phyloP scores from a whole-genome alignment of 2,888 invertebrate species.

The Drosophila robusta region DNA sequence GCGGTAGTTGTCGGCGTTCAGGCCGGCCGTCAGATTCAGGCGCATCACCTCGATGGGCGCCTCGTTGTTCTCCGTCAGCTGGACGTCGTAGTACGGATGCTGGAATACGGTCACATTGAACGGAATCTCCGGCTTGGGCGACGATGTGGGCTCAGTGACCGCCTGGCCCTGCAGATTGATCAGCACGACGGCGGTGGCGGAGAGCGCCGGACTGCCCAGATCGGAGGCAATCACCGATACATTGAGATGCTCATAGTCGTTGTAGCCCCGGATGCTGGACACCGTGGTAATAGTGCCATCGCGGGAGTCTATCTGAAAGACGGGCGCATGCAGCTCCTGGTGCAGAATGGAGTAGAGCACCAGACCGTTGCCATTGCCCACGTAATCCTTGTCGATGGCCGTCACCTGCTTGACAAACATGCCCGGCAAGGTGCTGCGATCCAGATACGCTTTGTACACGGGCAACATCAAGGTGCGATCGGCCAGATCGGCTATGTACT shows the following conservation, averaged over 20 bases:
- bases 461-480: constrained; percentile 86
- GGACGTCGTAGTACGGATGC: constrained; percentile 91
- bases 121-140: constrained; percentile 60
- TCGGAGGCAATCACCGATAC: constrained; percentile 93
- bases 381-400: constrained; percentile 94
- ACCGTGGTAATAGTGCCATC: constrained; percentile 93
- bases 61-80: constrained; percentile 92
- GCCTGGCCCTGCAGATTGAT: constrained; percentile 87
- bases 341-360: constrained; percentile 91
- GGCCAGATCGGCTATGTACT: constrained; percentile 71
- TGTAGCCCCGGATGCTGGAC: constrained; percentile 86
- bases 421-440: constrained; percentile 91
- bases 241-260: constrained; percentile 87
- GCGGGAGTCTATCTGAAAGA: constrained; percentile 93
- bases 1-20: constrained; percentile 88
- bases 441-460: constrained; percentile 90
- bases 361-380: constrained; percentile 94
- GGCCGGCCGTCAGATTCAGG: constrained; percentile 90
- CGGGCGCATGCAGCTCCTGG: constrained; percentile 87
- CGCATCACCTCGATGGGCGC: constrained; percentile 91
- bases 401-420: constrained; percentile 90
- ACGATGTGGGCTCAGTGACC: constrained; percentile 65
- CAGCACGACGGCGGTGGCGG: constrained; percentile 90
- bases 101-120: constrained; percentile 86
- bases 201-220: constrained; percentile 92